Evolutionary conservation across 1,140 invertebrate species (phyloP), one percentile per base, ranked within the genome.

Genomic region (Leptinotarsa undecemlineata): DNA sequence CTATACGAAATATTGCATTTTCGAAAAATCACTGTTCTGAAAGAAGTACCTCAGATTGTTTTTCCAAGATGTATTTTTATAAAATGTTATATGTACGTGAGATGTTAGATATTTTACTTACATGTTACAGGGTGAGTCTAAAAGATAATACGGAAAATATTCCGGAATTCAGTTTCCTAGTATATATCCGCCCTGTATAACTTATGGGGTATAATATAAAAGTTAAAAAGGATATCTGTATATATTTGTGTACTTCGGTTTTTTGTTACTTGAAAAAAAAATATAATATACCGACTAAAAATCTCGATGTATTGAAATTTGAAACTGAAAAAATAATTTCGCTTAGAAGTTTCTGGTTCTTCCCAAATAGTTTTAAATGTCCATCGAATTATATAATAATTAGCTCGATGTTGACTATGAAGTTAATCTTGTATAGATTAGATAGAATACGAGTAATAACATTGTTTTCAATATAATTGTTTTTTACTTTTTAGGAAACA

Each of bases 351-450:
- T 26, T 42, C 64, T 67, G 23, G 64, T 67, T 67, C 64, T 67
- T 67, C 64, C 64, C 26, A 21, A 67, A 42, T 67, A 42, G 64
- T 67, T 26, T 26, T 17, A 67, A 67, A 67, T 33, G 20, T 3
- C n/a, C 64, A 67, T 67, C 64, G 64, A 67, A 67, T 26, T 67
- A 67, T 33, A n/a, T 67, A 42, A 33, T 57, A 8, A n/a, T 8
- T 57, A 57, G 51, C 13, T 57, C 51, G 51, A 19, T 15, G 51
- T 57, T 8, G 51, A 57, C 33, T 42, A 42, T 42, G 33, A 57
- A 57, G 15, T n/a, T 57, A 57, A n/a, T 57, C 51, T 57, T 57
- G 51, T 57, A 57, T 57, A 57, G 51, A 57, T 57, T 57, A 57
- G 51, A 57, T 57, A 57, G 13, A 57, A 57, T 26, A 23, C 23